Evolutionary conservation across 2,888 invertebrate genomes (phyloP).

Genomic region (Salticus scenicus): DNA sequence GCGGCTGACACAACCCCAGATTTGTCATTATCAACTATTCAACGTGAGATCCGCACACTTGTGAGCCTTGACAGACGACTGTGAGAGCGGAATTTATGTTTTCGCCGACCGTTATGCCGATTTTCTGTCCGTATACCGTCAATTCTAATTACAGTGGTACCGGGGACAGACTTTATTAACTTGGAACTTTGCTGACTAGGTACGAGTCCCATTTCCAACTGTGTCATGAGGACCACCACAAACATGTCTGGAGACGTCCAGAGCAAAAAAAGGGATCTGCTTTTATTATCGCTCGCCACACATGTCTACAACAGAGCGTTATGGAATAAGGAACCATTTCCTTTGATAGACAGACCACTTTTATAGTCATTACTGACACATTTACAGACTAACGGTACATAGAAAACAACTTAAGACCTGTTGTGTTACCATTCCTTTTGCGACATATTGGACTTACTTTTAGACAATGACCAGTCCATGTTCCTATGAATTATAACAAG

Average conservation of each 20-base stretch:
- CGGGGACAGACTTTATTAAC: background rate
- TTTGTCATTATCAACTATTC: background rate
- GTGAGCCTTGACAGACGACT: no score
- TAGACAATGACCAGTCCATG: background rate
- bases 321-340: background rate
- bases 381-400: background rate
- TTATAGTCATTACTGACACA: no score
- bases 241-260: no score
- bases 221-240: no score
- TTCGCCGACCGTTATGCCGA: no score
- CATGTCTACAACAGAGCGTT: background rate
- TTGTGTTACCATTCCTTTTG: background rate
- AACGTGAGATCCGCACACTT: no score
- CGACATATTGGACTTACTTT: background rate
- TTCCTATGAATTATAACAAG: background rate
- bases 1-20: background rate
- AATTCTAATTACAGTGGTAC: background rate
- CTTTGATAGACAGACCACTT: background rate
- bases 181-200: no score
- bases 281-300: background rate
- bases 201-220: no score
- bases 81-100: no score
- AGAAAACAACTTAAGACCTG: background rate
- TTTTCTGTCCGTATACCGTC: background rate
- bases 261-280: no score